Evolutionary conservation across 2,797 vertebrate species (phyloP).

Genomic region (Cheirogaleus major): DNA sequence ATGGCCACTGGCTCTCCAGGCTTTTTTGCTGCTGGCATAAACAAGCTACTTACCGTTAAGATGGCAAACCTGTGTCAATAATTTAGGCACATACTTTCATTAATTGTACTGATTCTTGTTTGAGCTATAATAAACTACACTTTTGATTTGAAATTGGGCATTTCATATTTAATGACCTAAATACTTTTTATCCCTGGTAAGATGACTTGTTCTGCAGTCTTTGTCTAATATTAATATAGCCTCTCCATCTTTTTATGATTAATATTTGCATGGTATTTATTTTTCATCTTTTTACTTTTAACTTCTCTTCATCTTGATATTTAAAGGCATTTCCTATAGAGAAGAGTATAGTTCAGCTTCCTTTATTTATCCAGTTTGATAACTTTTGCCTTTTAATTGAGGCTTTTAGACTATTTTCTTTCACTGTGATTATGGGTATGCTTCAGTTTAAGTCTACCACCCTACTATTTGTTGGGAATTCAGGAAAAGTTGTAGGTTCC

Average conservation of each 20-base stretch:
- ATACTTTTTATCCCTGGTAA: neutral
- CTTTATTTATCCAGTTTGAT: neutral
- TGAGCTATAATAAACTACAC: too few relatives aligned
- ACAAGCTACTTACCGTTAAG: too few relatives aligned
- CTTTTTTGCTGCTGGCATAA: too few relatives aligned
- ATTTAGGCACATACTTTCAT: too few relatives aligned
- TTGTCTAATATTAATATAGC: neutral
- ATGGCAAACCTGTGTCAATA: too few relatives aligned
- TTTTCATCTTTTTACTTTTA: constrained; percentile 18
- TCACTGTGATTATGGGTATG: neutral
- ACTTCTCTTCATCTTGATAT: neutral
- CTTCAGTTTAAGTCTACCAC: neutral
- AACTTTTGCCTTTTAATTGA: neutral
- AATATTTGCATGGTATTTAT: neutral
- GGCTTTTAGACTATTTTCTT: neutral
- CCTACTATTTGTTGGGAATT: neutral
- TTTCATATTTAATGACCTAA: too few relatives aligned
- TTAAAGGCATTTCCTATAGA: neutral
- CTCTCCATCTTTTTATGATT: neutral
- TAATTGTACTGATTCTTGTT: too few relatives aligned
- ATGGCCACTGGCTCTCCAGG: too few relatives aligned
- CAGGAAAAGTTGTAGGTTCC: neutral
- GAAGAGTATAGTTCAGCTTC: neutral
- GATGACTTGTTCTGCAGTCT: neutral
- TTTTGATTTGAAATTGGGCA: too few relatives aligned